Conservation (phyloP, 2,113 vertebrate species). For the Pseudonaja textilis region DNA sequence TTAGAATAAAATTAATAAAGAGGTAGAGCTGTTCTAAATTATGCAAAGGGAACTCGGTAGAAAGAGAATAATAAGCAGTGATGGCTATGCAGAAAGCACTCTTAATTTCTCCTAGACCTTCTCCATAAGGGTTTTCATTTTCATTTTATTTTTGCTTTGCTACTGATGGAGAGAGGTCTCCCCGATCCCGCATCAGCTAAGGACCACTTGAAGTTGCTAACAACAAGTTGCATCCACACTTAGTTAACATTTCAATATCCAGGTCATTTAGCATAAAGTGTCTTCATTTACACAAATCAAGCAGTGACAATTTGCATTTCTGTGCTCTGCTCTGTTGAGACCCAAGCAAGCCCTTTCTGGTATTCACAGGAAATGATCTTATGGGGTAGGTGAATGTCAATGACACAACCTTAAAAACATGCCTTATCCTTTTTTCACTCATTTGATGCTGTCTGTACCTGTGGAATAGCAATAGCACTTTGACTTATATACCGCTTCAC, state of each 20-base stretch:
- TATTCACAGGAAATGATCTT: neutral
- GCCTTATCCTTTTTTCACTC: neutral
- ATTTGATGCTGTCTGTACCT: neutral
- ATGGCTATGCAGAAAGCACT: neutral
- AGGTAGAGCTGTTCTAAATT: constrained; percentile 1
- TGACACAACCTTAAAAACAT: neutral
- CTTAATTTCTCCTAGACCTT: neutral
- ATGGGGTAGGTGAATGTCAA: neutral
- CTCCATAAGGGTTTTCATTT: neutral
- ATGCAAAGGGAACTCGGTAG: neutral
- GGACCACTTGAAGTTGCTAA: too few relatives aligned
- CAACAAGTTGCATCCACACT: too few relatives aligned
- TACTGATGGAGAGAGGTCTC: neutral
- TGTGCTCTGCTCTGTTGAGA: too few relatives aligned
- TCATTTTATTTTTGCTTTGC: neutral
- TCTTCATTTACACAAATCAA: neutral
- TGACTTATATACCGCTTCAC: too few relatives aligned
- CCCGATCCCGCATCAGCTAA: too few relatives aligned
- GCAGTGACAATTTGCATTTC: too few relatives aligned
- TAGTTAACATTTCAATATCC: too few relatives aligned
- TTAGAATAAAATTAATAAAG: neutral
- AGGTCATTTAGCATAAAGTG: too few relatives aligned
- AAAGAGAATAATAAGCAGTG: neutral
- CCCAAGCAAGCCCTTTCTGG: neutral
- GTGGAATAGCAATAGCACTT: neutral